These are phyloP conservation scores for Drosophila pseudoananassae DNA, from an alignment of 1,140 invertebrate genomes.

Conservation along the genomic window DNA sequence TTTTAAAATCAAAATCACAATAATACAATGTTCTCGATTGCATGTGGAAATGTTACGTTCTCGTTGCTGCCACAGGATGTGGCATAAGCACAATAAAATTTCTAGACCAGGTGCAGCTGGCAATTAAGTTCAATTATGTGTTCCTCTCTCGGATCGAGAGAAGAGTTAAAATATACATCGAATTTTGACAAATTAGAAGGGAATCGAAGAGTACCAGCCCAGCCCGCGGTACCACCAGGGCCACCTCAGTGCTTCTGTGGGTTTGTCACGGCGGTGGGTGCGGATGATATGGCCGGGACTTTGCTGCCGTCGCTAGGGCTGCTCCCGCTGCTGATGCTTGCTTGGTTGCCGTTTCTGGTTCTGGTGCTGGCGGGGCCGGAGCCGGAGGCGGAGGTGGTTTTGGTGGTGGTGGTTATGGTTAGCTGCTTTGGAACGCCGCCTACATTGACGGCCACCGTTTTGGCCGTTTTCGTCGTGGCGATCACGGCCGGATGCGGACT, in stretches of 20 bases:
- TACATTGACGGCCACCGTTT: slow-evolving; percentile 48
- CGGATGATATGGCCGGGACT: slow-evolving; percentile 1
- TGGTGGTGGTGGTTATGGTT: slow-evolving; percentile 34
- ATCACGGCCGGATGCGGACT: slow-evolving; percentile 40
- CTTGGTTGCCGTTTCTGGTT: slow-evolving; percentile 4
- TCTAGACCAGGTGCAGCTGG: neutral
- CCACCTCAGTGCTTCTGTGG: neutral
- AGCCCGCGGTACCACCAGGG: neutral
- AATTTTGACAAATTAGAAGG: too few relatives aligned
- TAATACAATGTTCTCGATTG: slow-evolving; percentile 14
- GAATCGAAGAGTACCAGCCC: too few relatives aligned
- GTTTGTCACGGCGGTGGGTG: neutral
- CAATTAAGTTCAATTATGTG: too few relatives aligned
- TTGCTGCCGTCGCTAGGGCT: slow-evolving; percentile 6
- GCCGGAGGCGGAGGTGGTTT: slow-evolving; percentile 10
- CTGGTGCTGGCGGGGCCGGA: slow-evolving; percentile 31
- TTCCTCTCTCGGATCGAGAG: neutral
- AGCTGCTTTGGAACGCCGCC: slow-evolving; percentile 21
- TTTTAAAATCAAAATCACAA: slow-evolving; percentile 38
- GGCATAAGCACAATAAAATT: neutral
- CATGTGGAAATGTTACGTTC: slow-evolving; percentile 12
- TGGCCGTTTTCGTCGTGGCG: slow-evolving; percentile 45
- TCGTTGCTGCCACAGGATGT: neutral
- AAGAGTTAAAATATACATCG: too few relatives aligned
- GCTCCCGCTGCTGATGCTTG: slow-evolving; percentile 28